A percentile compares a stretch with the other conserved stretches of the same genome.
phyloP scores from a whole-genome alignment of 2,113 vertebrate species.

The Alectura lathami region DNA sequence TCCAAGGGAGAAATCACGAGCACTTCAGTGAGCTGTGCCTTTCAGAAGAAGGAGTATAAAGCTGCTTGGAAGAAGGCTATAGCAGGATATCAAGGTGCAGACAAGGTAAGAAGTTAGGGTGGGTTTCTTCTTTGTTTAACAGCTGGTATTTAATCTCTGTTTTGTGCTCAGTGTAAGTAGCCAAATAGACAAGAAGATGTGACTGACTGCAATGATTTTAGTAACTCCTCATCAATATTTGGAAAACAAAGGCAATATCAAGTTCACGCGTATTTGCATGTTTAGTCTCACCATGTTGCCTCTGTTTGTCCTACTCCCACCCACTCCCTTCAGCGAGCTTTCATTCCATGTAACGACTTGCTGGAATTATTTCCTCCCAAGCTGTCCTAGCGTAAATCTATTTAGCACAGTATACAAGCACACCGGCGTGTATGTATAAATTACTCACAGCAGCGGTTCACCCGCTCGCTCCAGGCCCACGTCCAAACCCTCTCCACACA shows the following conservation, averaged over 20 bases:
- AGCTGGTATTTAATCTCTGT: background rate
- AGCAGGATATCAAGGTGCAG: background rate
- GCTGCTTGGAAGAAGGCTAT: background rate
- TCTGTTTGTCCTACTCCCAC: background rate
- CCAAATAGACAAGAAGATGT: background rate
- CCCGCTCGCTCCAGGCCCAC: background rate
- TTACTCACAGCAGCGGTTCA: background rate
- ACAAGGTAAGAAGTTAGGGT: background rate
- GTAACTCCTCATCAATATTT: background rate
- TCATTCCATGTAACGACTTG: background rate
- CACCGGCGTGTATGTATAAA: accelerated
- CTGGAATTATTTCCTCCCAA: background rate
- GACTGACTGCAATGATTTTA: background rate
- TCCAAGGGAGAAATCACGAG: background rate
- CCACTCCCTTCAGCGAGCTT: background rate
- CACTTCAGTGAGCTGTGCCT: background rate
- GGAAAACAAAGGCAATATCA: background rate
- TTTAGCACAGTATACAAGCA: background rate
- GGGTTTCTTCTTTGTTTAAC: background rate
- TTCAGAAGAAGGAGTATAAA: constrained; percentile 6
- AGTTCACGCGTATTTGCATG: background rate
- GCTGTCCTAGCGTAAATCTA: background rate
- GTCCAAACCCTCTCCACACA: background rate
- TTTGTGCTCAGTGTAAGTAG: background rate
- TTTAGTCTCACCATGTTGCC: background rate